Evolutionary conservation across 2,113 vertebrate species (phyloP).

Genomic region (Thamnophis sirtalis): DNA sequence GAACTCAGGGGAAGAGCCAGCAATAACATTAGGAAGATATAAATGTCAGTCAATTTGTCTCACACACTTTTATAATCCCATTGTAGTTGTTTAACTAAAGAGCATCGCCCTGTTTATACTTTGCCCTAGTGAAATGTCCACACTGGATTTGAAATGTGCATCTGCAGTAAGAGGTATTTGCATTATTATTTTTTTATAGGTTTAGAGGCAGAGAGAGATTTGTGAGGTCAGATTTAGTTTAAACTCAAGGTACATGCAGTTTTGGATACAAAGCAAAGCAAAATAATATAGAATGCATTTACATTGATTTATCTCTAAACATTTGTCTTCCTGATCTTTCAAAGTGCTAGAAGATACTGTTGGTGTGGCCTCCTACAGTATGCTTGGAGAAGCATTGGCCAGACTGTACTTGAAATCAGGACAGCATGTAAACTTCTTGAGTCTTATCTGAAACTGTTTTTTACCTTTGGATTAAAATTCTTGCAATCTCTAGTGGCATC

Average conservation of each 20-base stretch:
- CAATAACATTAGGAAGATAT: neutral
- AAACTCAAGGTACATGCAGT: neutral
- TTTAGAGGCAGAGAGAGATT: neutral
- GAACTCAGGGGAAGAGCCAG: slow-evolving; percentile 1
- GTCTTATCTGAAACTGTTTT: neutral
- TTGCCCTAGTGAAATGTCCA: neutral
- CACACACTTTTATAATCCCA: neutral
- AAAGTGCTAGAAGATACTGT: neutral
- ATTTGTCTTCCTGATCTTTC: neutral
- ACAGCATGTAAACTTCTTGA: neutral
- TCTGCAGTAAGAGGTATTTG: neutral
- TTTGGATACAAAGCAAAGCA: neutral
- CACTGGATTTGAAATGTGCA: neutral
- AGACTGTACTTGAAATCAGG: neutral
- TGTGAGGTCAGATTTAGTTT: neutral
- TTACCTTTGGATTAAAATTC: neutral
- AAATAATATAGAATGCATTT: neutral
- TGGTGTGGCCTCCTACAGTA: neutral
- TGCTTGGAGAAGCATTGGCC: neutral
- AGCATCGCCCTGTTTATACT: neutral
- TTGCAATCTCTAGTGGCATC: neutral
- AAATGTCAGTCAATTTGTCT: neutral
- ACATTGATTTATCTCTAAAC: neutral
- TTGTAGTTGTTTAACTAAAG: neutral
- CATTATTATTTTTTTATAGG: neutral